Base-by-base conservation (phyloP, 2,888 invertebrate species). In the Candidula unifasciata region DNA sequence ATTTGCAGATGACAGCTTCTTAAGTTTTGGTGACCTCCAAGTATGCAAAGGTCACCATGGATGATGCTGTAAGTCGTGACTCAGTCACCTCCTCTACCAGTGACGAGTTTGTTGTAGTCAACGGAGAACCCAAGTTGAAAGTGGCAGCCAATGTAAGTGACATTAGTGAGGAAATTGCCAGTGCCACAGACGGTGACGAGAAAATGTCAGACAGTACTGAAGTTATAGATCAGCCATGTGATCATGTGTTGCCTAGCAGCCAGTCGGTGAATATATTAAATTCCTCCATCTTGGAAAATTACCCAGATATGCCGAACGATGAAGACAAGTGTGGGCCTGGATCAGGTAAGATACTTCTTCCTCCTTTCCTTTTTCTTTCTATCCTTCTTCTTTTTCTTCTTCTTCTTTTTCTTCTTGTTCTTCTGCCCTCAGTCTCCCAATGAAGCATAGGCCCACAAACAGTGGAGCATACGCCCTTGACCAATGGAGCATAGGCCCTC, bases 51-150 rank as follows among this genome's bases (percentile, higher is more conserved):
- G 85, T 86, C 82, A 86, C 82, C 66, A 93, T 93, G 93, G 93
- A 93, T 86, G 93, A 93, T 89, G 91, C 92, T 78, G 93, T 95
- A 91, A 96, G 96, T 91, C 95, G 95, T 57, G 95, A 95, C 93
- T 96, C 96, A 85, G 95, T 95, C 90, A 96, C 96, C 86, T 94
- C 95, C 90, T 95, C 95, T 83, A 95, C 95, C 86, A 95, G 95
- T 91, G 96, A 96, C 89, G 96, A 96, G 92, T 96, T 96, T 94
- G 96, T 96, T 93, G 95, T 96, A 89, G 95, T 96, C 85, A 95
- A 95, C 87, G 95, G 95, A 89, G 94, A 93, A 87, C 96, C 96
- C 44, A 95, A 95, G 88, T 91, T 96, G 85, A 95, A 95, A 90
- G 95, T 96, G 88, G 95, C 95, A 95, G 95, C 96, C 71, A 95